A percentile compares a stretch with the other conserved stretches of the same genome.
Evolutionary conservation across 2,888 invertebrate species (phyloP).

Genomic region (Mechanitis messenoides): DNA sequence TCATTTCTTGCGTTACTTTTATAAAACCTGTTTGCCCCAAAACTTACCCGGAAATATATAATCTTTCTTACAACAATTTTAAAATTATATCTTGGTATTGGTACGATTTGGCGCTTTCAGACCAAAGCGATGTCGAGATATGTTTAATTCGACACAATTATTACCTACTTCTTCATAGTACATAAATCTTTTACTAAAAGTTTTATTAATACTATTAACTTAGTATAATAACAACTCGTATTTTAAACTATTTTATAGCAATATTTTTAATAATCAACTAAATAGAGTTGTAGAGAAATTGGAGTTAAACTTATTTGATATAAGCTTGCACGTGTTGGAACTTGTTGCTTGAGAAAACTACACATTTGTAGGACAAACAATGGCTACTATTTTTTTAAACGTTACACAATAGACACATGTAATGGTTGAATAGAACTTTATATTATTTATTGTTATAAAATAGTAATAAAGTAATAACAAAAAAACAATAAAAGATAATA

Average conservation of each 20-base stretch:
- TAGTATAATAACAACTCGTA: too few relatives aligned
- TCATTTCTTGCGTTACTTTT: conserved; percentile 8
- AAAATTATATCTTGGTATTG: background rate
- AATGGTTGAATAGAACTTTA: conserved; percentile 10
- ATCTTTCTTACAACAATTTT: conserved; percentile 6
- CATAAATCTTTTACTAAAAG: too few relatives aligned
- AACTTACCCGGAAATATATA: conserved; percentile 24
- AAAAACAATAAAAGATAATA: background rate
- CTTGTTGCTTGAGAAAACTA: conserved; percentile 23
- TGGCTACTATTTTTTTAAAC: conserved; percentile 16
- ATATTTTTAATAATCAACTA: background rate
- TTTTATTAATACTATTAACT: background rate
- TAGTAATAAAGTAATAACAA: background rate
- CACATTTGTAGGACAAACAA: conserved; percentile 22
- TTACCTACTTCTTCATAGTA: background rate
- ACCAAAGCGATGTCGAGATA: conserved; percentile 6
- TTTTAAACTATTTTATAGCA: background rate
- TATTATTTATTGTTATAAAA: background rate
- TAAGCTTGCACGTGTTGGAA: conserved; percentile 25
- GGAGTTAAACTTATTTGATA: conserved; percentile 5
- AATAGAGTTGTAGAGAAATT: background rate
- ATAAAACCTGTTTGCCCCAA: conserved; percentile 28
- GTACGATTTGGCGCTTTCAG: conserved; percentile 6
- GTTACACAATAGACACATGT: conserved; percentile 20
- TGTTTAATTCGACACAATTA: background rate